Base-by-base conservation (phyloP, 2,888 invertebrate genomes). In the Hydroisotoma schaefferi region DNA sequence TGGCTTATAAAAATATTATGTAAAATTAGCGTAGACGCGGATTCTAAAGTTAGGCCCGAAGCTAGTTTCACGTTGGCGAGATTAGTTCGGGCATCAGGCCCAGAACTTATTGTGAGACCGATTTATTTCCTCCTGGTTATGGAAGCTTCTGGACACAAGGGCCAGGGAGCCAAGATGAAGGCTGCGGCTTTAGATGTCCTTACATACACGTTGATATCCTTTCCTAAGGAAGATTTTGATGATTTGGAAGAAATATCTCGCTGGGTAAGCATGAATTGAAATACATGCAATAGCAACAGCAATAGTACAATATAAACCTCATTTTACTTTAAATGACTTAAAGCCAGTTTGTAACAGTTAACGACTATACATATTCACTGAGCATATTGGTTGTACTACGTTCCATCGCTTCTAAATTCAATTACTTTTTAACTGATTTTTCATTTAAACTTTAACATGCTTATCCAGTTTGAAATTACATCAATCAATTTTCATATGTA, bases 151-250 rank as follows among this genome's bases (percentile, higher is more conserved):
- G 54, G 53, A 12, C 51, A 52, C 23, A 56, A 53, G 12, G 58
- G 64, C 1, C 62, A 66, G 22, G 69, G 69, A n/a, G 61, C 69
- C 1, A 64, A 66, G 40, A 66, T 64, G 6, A 69, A 66, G 51
- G 66, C 66, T n/a, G 67, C 68, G 12, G 83, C 87, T 0, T 75
- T 90, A 12, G 87, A 89, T 76, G 83, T 88, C 72, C 79, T 88
- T 47, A 87, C 90, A 74, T 87, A 86, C 67, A 84, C 88, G 8
- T 77, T 89, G 68, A 82, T 89, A 75, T 86, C 87, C 27, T 88
- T 87, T 75, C 89, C 90, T 2, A 86, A 87, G 73, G 85, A 85
- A 52, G 87, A 88, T 70, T 84, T 88, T 74, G 59, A 59, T 40
- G 85, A 86, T 70, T 74, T 81, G 65, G 73, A 75, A 12, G 73